Conservation (phyloP, 2,888 invertebrate species). For the Microplitis deprimator region DNA sequence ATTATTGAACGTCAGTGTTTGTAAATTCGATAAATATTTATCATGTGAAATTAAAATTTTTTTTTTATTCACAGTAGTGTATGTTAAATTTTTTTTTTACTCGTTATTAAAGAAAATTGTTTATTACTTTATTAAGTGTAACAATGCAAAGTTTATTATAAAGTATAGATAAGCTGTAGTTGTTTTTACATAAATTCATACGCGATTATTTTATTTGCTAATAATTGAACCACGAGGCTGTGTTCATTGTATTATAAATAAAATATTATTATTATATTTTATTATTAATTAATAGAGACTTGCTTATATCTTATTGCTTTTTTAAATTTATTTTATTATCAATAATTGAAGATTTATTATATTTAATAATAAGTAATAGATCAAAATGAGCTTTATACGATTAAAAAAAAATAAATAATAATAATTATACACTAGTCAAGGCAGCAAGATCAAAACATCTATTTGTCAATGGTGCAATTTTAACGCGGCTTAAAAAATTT, state of each 20-base stretch:
- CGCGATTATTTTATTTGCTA: constrained; percentile 17
- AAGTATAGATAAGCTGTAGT: constrained; percentile 2
- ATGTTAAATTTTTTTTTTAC: too few relatives aligned
- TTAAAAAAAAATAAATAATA: constrained; percentile 12
- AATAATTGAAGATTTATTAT: neutral
- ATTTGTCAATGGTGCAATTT: constrained; percentile 59
- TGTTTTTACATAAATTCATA: constrained; percentile 10
- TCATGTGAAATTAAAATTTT: too few relatives aligned
- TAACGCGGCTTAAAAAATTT: constrained; percentile 30
- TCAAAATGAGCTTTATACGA: constrained; percentile 62
- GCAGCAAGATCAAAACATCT: constrained; percentile 58
- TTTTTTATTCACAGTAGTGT: too few relatives aligned
- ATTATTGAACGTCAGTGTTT: neutral
- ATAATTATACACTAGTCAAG: constrained; percentile 58
- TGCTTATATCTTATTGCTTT: neutral
- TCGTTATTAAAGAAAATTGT: neutral
- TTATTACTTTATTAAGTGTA: neutral
- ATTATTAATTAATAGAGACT: neutral
- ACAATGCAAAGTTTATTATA: neutral
- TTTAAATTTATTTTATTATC: neutral
- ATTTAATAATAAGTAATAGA: constrained; percentile 40
- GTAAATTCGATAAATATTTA: neutral
- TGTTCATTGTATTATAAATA: constrained; percentile 18
- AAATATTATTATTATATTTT: neutral
- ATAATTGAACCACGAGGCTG: constrained; percentile 25